Base-by-base conservation (phyloP, 1,140 invertebrate species). In the Sycophila sp. region DNA sequence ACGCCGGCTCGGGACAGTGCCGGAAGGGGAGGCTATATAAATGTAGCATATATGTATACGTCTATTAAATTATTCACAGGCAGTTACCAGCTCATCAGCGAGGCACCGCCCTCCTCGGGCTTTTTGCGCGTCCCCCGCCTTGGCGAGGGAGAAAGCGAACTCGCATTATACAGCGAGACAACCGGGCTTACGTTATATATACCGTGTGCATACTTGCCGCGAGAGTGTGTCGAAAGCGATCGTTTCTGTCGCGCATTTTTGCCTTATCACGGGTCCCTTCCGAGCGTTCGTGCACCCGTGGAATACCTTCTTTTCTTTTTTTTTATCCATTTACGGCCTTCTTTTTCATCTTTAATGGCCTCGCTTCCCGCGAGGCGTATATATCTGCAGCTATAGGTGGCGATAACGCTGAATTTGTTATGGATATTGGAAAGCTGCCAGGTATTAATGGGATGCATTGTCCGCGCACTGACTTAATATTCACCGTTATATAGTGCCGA, bases 61-160 rank as follows among this genome's bases (percentile, higher is more conserved):
- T 74, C 72, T 75, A 79, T 78, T 78, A 78, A 80, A 80, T 80
- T 80, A 80, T 78, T 80, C 78, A 77, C 77, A 80, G 75, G 62
- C 73, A 77, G 77, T 80, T 80, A 78, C 77, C 77, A 75, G 78
- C 75, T 78, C 78, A 75, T 80, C 78, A 78, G 74, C 11, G 42
- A 67, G 53, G 69, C 45, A 62, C 75, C 75, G 78, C 74, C 75
- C 65, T 69, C 73, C 59, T 28, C 49, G 56, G 55, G 69, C 75
- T 77, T 78, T 78, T 77, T 11, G 17, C 17, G 62, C 64, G 59
- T 15, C 22, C n/a, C 24, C 22, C 30, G 2, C 2, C n/a, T n/a
- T n/a, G n/a, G n/a, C n/a, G n/a, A n/a, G n/a, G n/a, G n/a, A n/a
- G n/a, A n/a, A n/a, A n/a, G n/a, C n/a, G n/a, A n/a, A n/a, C n/a